Percentiles rank a stretch among this genome's conserved stretches.
Evolutionary conservation across 1,140 invertebrate genomes (phyloP).

Genomic region (Battus philenor): DNA sequence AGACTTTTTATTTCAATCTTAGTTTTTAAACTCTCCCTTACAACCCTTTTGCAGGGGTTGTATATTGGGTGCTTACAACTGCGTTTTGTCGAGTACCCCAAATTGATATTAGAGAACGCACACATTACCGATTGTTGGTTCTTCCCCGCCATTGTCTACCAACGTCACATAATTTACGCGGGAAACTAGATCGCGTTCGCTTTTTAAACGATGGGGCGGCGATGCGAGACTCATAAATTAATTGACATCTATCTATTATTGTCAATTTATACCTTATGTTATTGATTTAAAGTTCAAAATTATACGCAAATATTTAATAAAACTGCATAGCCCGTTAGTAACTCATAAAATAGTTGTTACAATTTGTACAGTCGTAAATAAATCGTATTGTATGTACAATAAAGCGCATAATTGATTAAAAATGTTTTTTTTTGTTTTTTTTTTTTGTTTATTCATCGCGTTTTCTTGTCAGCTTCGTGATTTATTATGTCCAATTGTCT

Average conservation of each 20-base stretch:
- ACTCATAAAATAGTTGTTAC: background rate
- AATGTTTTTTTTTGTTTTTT: slow-evolving; percentile 12
- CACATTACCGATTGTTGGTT: slow-evolving; percentile 69
- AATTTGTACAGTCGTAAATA: background rate
- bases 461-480: slow-evolving; percentile 71
- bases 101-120: slow-evolving; percentile 73
- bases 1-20: no score
- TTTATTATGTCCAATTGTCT: slow-evolving; percentile 66
- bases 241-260: background rate
- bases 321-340: background rate
- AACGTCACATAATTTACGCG: slow-evolving; percentile 69
- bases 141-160: slow-evolving; percentile 62
- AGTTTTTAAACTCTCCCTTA: slow-evolving; percentile 5
- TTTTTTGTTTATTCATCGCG: slow-evolving; percentile 35
- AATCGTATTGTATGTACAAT: slow-evolving; percentile 17
- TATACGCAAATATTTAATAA: background rate
- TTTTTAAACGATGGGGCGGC: slow-evolving; percentile 65
- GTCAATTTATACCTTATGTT: slow-evolving; percentile 2
- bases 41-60: slow-evolving; percentile 46
- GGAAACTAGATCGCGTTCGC: slow-evolving; percentile 55
- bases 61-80: slow-evolving; percentile 60
- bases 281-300: background rate
- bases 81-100: slow-evolving; percentile 60
- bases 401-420: slow-evolving; percentile 22
- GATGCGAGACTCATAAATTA: slow-evolving; percentile 31